Base-by-base conservation (phyloP, 2,888 invertebrate species). In the Lasioglossum figueresi region DNA sequence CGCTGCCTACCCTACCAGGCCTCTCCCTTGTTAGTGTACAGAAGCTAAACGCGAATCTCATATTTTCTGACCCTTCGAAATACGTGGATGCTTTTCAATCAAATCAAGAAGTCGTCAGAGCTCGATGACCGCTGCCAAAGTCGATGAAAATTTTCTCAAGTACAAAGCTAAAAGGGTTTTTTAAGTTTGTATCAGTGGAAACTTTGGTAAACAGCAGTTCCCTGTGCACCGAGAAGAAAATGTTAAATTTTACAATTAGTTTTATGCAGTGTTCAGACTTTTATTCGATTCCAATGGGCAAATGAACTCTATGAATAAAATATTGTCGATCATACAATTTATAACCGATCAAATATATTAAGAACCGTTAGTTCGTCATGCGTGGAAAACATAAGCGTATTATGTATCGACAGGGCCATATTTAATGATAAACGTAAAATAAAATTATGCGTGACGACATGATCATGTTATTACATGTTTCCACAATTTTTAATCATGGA, bases 121-220 rank as follows among this genome's bases (percentile, higher is more conserved):
- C 81, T 76, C 56, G 45, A 78, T 71, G 68, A 78, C 37, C 40
- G 77, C 87, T 83, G 83, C 83, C 87, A 70, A 86, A 76, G 76
- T 72, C 80, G 76, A 83, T 76, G 63, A 84, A 74, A 85, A 83
- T 85, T 83, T 86, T 75, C 56, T 85, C 79, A 78, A 85, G 84
- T 85, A 84, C 78, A 90, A 89, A 88, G 59, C 66, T 66, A 14
- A 68, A 79, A 68, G 40, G 12, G 66, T 76, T 72, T 83, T 74
- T 80, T 45, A 56, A 80, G 68, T 70, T 76, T 45, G 71, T 34
- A 52, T 10, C 48, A 63, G 16, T 45, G 6, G 59, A 77, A 84
- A 40, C 34, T 34, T 19, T 34, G 63, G 74, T 34, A 31, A 48
- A 27, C 66, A 34, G 59, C 34, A 56, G 80, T 73, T 73, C 52